A percentile compares a stretch with the other conserved stretches of the same genome.
These are phyloP conservation scores for Harlomillsia oculata DNA, from an alignment of 1,140 invertebrate species.

Conservation along the genomic window DNA sequence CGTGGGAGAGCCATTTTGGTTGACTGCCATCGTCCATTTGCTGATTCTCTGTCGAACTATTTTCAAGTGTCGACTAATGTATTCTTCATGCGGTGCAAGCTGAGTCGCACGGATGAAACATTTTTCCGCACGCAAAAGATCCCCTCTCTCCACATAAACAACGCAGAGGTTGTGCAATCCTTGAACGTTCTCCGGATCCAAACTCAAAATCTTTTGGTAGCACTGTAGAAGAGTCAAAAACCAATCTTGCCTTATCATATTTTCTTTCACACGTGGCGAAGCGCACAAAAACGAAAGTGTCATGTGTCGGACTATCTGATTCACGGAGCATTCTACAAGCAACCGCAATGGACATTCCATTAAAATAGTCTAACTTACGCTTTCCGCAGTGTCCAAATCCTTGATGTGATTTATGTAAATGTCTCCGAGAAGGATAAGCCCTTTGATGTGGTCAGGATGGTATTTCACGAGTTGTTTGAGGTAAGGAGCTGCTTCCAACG, in stretches of 20 bases:
- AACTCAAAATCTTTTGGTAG: constrained; percentile 72
- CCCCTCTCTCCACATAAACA: constrained; percentile 82
- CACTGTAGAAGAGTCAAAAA: constrained; percentile 54
- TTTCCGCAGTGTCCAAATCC: constrained; percentile 82
- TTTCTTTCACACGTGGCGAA: too few relatives aligned
- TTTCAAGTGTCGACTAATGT: constrained; percentile 75
- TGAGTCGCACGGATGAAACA: constrained; percentile 69
- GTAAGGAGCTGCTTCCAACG: constrained; percentile 83
- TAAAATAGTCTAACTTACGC: constrained; percentile 54
- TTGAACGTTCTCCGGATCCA: constrained; percentile 86
- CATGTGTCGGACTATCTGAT: too few relatives aligned
- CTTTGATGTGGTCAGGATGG: constrained; percentile 90
- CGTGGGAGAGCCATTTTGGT: constrained; percentile 6
- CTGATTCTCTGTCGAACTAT: constrained; percentile 67
- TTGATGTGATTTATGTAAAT: constrained; percentile 95
- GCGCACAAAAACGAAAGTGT: too few relatives aligned
- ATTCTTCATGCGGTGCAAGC: constrained; percentile 77
- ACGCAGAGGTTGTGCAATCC: constrained; percentile 93
- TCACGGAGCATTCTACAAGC: too few relatives aligned
- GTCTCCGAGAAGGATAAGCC: constrained; percentile 84
- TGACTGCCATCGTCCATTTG: constrained; percentile 37
- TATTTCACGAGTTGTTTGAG: constrained; percentile 81
- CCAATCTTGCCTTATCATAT: too few relatives aligned
- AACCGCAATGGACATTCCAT: too few relatives aligned
- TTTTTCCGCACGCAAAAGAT: constrained; percentile 66